Conservation (phyloP, 1,140 invertebrate species). For the Drosophila saltans region DNA sequence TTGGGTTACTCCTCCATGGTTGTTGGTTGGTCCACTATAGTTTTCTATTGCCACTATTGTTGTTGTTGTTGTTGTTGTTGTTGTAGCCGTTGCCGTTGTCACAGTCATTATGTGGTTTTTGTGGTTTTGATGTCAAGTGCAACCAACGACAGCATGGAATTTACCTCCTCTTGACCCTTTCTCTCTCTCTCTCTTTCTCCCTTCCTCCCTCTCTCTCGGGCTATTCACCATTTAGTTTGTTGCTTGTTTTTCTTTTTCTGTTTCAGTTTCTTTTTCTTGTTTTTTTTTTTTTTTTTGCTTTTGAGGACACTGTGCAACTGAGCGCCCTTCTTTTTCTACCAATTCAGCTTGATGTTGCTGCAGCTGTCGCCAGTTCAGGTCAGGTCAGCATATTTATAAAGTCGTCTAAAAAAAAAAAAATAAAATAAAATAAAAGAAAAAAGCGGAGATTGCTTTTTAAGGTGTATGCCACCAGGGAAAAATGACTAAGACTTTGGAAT, state of each 20-base stretch:
- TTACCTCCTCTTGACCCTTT: neutral
- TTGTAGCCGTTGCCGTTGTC: neutral
- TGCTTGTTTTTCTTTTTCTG: constrained; percentile 11
- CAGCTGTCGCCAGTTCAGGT: constrained; percentile 11
- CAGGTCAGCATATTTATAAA: constrained; percentile 14
- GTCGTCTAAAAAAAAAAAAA: neutral
- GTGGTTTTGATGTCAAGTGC: constrained; percentile 13
- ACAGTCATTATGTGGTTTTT: constrained; percentile 14
- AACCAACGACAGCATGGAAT: constrained; percentile 9
- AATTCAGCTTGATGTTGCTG: neutral
- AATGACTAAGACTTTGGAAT: neutral
- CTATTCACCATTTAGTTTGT: constrained; percentile 3
- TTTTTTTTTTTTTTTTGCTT: neutral
- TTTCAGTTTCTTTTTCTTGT: neutral
- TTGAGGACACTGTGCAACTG: constrained; percentile 5
- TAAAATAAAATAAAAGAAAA: neutral
- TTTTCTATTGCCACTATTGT: constrained; percentile 6
- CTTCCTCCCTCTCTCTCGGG: neutral
- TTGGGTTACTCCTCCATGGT: neutral
- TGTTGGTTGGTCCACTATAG: constrained; percentile 4
- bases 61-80: neutral
- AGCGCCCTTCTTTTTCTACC: constrained; percentile 4
- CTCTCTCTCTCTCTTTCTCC: neutral
- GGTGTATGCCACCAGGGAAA: neutral
- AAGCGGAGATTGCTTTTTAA: constrained; percentile 12